Base-by-base conservation (phyloP, 2,888 invertebrate species). In the Drosophila formosana region DNA sequence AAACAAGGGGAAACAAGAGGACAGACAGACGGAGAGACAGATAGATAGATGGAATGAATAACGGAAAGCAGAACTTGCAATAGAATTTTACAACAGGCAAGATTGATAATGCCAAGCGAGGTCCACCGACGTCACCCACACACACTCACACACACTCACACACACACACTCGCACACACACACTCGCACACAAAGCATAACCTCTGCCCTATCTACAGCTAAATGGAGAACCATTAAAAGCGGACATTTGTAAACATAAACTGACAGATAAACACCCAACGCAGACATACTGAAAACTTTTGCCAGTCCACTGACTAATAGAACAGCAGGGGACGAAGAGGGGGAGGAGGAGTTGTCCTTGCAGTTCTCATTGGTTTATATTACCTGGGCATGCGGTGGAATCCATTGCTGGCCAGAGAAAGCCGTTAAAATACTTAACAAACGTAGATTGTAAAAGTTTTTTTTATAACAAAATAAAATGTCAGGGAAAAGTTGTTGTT, bases 381-480 rank as follows among this genome's bases (percentile, higher is more conserved):
- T 83, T 80, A 79, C 82, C 72, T 57, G 67, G 26, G 50, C 57
- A 53, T 60, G 52, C 41, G 64, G 55, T 41, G 39, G 39, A 18
- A 13, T 41, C 39, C 58, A 60, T 66, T 57, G 45, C 41, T 43
- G 43, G 72, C 65, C 47, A 82, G 62, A 72, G 72, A 80, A 73
- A 78, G 73, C 83, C 88, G 86, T 87, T 81, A 89, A 90, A 89
- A 90, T 89, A 90, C 88, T 90, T 90, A 89, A 90, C 89, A 89
- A 83, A 89, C 86, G 81, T 79, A 89, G 89, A 86, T 89, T 90
- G 86, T 79, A 81, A 85, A 86, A 85, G 77, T 87, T 89, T 85
- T 72, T 82, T 75, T 46, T 67, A 77, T 73, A 85, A 77, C 79
- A 85, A 80, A 80, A 89, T 81, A 81, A 81, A 85, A 83, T 75